These are phyloP conservation scores for Semaprochilodus insignis DNA, from an alignment of 2,797 vertebrate genomes.

Conservation along the genomic window DNA sequence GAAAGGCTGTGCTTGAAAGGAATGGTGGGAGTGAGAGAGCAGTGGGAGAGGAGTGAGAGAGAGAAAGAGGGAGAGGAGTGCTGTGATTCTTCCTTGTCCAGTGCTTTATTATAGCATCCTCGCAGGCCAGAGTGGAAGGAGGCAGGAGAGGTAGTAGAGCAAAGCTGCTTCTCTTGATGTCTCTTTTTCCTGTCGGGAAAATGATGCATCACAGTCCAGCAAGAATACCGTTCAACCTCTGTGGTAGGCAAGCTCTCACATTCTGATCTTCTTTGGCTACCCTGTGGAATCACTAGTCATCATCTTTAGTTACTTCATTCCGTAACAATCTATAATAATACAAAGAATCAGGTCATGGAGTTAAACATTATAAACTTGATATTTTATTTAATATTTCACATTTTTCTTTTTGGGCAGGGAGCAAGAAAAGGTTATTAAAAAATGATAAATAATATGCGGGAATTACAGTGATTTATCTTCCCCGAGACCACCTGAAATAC, in stretches of 20 bases:
- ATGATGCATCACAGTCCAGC: constrained; percentile 31
- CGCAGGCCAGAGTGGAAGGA: constrained; percentile 49
- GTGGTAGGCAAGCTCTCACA: constrained; percentile 19
- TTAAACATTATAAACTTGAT: too few species aligned
- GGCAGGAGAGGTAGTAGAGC: background rate
- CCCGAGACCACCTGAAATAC: too few species aligned
- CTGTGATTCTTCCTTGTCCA: constrained; percentile 42
- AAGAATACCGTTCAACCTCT: constrained; percentile 17
- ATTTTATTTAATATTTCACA: too few species aligned
- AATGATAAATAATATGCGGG: too few species aligned
- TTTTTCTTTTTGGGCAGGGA: too few species aligned
- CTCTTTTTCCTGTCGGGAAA: constrained; percentile 39
- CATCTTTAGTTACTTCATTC: too few species aligned
- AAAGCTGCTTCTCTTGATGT: constrained; percentile 24
- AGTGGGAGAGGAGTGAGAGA: constrained; percentile 31
- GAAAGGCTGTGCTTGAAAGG: background rate
- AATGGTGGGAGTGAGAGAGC: background rate
- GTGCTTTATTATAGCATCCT: constrained; percentile 15
- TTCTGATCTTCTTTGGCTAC: constrained; percentile 61
- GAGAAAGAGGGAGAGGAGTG: background rate
- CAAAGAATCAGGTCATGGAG: too few species aligned
- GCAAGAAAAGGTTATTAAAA: too few species aligned
- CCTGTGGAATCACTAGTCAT: background rate
- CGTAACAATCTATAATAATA: too few species aligned
- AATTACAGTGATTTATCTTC: too few species aligned